Evolutionary conservation across 2,797 vertebrate genomes (phyloP).

Genomic region (Brachyalestes nurse): DNA sequence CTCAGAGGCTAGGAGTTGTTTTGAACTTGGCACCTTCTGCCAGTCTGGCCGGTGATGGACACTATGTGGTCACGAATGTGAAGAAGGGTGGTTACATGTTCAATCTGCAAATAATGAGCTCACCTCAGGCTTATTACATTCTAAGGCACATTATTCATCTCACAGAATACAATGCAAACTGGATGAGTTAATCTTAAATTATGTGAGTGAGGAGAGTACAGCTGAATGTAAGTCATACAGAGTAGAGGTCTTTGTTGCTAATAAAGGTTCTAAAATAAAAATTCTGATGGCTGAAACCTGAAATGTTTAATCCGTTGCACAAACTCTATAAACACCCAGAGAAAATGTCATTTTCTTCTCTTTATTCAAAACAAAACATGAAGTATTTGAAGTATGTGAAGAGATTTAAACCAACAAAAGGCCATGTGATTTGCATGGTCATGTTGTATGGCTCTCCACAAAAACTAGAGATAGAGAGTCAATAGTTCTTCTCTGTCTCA

Average conservation of each 20-base stretch:
- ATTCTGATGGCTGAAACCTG: neutral
- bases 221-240: neutral
- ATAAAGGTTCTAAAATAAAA: slow-evolving; percentile 8
- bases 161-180: neutral
- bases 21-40: slow-evolving; percentile 46
- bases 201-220: neutral
- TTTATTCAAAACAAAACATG: neutral
- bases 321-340: neutral
- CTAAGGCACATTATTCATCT: neutral
- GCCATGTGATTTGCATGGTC: neutral
- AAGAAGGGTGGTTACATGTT: neutral
- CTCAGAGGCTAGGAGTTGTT: slow-evolving; percentile 53
- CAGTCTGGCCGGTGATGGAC: slow-evolving; percentile 22
- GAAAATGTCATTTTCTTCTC: neutral
- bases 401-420: slow-evolving; percentile 11
- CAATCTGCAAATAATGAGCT: neutral
- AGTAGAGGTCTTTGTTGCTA: neutral
- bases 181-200: neutral
- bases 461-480: neutral
- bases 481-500: neutral
- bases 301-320: neutral
- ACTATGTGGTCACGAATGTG: neutral
- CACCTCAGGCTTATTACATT: neutral
- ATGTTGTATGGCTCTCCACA: neutral
- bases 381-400: slow-evolving; percentile 4